Conservation (phyloP, 2,113 vertebrate genomes). For the Phoxinus phoxinus region DNA sequence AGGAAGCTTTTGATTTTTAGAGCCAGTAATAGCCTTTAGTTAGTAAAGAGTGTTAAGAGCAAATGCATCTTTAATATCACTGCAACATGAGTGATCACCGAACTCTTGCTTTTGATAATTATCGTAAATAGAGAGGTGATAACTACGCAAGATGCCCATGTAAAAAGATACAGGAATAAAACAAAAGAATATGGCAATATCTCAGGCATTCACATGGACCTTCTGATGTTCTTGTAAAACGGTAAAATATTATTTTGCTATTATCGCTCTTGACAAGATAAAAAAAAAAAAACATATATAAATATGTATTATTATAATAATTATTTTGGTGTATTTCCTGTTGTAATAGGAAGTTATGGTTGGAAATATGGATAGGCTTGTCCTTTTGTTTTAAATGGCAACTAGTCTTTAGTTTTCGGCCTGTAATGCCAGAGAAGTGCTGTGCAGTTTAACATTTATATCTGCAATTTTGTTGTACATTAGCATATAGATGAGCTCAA, state of each 20-base stretch:
- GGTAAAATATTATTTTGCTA: neutral
- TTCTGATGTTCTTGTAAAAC: neutral
- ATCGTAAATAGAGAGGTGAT: neutral
- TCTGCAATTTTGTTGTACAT: neutral
- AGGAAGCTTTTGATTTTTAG: slow-evolving; percentile 27
- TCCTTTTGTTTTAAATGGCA: neutral
- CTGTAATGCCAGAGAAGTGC: neutral
- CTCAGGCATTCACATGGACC: neutral
- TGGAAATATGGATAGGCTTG: neutral
- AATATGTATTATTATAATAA: no score
- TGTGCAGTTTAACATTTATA: neutral
- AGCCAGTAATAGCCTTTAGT: slow-evolving; percentile 29
- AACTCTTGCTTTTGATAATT: neutral
- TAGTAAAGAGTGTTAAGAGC: slow-evolving; percentile 32
- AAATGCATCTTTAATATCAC: slow-evolving; percentile 22
- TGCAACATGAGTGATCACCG: neutral
- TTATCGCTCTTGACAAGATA: neutral
- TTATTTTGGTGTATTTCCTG: no score
- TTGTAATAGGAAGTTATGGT: no score
- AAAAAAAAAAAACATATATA: neutral
- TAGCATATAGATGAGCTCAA: slow-evolving; percentile 4
- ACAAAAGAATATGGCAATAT: neutral
- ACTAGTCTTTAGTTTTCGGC: neutral
- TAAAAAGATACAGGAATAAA: neutral
- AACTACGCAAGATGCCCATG: neutral